Evolutionary conservation across 2,888 invertebrate genomes (phyloP).

Genomic region (Melieria picta): DNA sequence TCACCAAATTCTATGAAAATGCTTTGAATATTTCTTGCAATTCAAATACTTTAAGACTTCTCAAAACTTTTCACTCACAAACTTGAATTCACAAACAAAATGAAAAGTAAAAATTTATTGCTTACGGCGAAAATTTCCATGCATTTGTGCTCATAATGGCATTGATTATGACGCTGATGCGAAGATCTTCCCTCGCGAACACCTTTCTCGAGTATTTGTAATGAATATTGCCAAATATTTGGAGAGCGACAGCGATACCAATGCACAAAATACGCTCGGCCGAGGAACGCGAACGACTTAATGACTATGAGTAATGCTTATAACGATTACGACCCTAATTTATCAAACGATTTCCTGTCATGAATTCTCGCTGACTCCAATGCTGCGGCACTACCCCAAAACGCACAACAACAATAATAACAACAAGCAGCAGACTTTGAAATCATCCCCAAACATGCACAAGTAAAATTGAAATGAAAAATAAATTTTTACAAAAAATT

Average conservation of each 20-base stretch:
- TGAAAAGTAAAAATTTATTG: no score
- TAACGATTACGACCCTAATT: constrained; percentile 60
- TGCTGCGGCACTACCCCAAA: constrained; percentile 31
- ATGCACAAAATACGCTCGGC: background rate
- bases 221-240: no score
- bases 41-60: no score
- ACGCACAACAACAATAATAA: constrained; percentile 25
- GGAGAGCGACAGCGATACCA: background rate
- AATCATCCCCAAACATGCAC: constrained; percentile 17
- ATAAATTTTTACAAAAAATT: constrained; percentile 41
- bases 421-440: constrained; percentile 1
- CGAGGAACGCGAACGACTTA: constrained; percentile 42
- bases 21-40: no score
- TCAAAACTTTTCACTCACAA: no score
- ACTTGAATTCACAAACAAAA: no score
- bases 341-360: constrained; percentile 52
- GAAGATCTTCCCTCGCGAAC: no score
- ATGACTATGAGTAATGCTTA: constrained; percentile 57
- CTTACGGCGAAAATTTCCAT: no score
- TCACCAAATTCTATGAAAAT: no score
- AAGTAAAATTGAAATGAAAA: constrained; percentile 44
- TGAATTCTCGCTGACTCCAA: constrained; percentile 17
- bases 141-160: no score
- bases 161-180: no score
- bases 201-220: no score